These are phyloP conservation scores for Ptychochromis oligacanthus DNA, from an alignment of 2,113 vertebrate genomes.

Conservation along the genomic window DNA sequence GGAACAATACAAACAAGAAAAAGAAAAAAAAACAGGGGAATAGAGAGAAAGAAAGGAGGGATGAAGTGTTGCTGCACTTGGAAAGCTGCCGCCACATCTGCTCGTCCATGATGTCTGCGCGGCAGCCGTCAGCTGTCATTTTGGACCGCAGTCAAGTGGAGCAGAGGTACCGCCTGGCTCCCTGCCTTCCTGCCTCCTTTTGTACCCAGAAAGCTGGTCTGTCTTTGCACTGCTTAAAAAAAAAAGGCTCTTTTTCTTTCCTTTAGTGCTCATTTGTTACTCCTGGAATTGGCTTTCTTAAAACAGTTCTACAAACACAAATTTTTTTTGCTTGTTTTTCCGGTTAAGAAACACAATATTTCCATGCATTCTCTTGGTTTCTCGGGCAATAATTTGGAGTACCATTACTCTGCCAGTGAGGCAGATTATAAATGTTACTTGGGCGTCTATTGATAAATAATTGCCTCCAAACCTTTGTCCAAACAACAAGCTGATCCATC, in stretches of 20 bases:
- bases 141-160: slow-evolving; percentile 83
- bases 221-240: slow-evolving; percentile 36
- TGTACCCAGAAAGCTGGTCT: slow-evolving; percentile 61
- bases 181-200: slow-evolving; percentile 62
- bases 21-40: slow-evolving; percentile 18
- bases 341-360: neutral
- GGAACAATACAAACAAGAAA: neutral
- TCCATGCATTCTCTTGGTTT: neutral
- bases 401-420: slow-evolving; percentile 19
- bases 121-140: slow-evolving; percentile 82
- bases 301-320: neutral
- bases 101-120: slow-evolving; percentile 79
- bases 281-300: slow-evolving; percentile 13
- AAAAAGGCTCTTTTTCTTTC: neutral
- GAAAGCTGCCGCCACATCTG: slow-evolving; percentile 84
- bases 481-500: slow-evolving; percentile 74
- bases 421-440: slow-evolving; percentile 41
- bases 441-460: slow-evolving; percentile 54
- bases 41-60: slow-evolving; percentile 55
- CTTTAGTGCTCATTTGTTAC: neutral
- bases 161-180: slow-evolving; percentile 75
- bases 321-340: neutral
- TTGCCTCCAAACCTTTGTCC: slow-evolving; percentile 61
- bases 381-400: slow-evolving; percentile 8
- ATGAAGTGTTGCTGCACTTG: slow-evolving; percentile 75